Evolutionary conservation across 1,140 invertebrate species (phyloP).

Genomic region (Leguminivora glycinivorella): DNA sequence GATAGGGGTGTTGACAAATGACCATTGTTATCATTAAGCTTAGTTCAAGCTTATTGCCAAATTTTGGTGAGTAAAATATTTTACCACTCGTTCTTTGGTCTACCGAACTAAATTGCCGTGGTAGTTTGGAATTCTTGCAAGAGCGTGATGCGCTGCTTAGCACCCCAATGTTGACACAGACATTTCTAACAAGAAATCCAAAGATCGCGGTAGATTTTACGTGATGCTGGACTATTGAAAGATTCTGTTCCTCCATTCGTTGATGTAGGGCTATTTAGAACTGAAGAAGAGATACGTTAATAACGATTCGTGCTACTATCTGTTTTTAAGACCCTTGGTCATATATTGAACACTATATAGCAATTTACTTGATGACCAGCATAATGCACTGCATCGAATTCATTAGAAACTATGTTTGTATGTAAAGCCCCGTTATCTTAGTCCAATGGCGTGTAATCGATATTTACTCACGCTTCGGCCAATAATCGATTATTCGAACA

Average conservation of each 20-base stretch:
- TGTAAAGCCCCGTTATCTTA: conserved; percentile 8
- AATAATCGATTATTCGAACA: not conserved
- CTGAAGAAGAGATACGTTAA: no score
- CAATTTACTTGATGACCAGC: not conserved
- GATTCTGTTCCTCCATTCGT: not conserved
- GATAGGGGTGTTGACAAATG: no score
- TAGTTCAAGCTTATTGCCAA: no score
- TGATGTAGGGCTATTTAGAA: no score
- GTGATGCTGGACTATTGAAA: not conserved
- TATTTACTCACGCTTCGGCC: not conserved
- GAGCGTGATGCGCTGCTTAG: not conserved
- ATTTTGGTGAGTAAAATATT: no score
- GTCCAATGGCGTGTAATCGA: conserved; percentile 11
- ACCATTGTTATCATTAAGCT: no score
- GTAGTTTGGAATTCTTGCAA: not conserved
- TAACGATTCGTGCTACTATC: no score
- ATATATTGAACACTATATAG: not conserved
- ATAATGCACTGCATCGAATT: conserved; percentile 16
- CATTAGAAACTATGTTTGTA: conserved; percentile 9
- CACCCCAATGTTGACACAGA: not conserved
- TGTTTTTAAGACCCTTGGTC: no score
- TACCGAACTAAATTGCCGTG: not conserved
- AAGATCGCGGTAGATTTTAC: not conserved
- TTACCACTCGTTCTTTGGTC: not conserved
- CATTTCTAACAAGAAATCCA: not conserved